A percentile compares a stretch with the other conserved stretches of the same genome.
Conservation (phyloP, 1,140 invertebrate species). For the Ruditapes philippinarum region DNA sequence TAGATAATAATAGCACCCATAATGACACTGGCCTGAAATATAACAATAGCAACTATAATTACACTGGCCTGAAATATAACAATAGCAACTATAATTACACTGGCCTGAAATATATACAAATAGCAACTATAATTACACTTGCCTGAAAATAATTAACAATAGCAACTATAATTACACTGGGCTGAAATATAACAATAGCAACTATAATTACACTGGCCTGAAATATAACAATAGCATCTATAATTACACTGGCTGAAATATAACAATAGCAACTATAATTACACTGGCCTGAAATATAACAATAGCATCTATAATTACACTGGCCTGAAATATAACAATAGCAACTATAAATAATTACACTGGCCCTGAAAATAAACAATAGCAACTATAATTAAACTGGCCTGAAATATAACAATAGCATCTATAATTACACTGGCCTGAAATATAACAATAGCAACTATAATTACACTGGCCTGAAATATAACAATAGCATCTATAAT, state of each 20-base stretch:
- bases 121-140: conserved; percentile 70
- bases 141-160: conserved; percentile 74
- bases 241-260: background rate
- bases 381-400: too few relatives aligned
- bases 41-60: too few relatives aligned
- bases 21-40: conserved; percentile 72
- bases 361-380: too few relatives aligned
- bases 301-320: conserved; percentile 73
- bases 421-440: too few relatives aligned
- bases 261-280: too few relatives aligned
- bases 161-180: background rate
- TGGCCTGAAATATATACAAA: conserved; percentile 53
- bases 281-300: background rate
- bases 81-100: background rate
- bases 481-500: too few relatives aligned
- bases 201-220: conserved; percentile 76
- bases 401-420: too few relatives aligned
- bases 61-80: background rate
- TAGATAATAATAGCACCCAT: conserved; percentile 76
- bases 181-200: conserved; percentile 63
- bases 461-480: too few relatives aligned
- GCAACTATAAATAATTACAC: too few relatives aligned
- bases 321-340: conserved; percentile 72
- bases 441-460: too few relatives aligned
- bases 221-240: background rate